Percentiles rank a stretch among this genome's conserved stretches.
phyloP scores from a whole-genome alignment of 1,140 invertebrate species.

The Thalassaphorura encarpata region DNA sequence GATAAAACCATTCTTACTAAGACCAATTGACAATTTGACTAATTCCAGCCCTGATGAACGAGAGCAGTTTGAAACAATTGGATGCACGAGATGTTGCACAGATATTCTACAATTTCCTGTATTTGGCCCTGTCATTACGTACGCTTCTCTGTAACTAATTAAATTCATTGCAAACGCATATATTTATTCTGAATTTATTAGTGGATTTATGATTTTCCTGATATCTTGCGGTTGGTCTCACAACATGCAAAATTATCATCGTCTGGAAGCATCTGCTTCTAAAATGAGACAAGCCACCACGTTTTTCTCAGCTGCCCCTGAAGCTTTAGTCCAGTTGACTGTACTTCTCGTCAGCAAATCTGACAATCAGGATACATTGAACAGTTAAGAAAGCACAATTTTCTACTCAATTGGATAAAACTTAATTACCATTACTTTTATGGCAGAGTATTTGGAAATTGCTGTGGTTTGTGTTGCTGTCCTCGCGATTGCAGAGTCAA shows the following conservation, averaged over 20 bases:
- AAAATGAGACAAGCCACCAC: slow-evolving; percentile 25
- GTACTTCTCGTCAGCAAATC: slow-evolving; percentile 16
- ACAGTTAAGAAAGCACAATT: too few species aligned
- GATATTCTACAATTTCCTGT: slow-evolving; percentile 29
- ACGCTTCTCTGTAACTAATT: neutral
- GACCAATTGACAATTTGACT: neutral
- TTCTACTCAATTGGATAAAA: neutral
- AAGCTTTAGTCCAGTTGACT: slow-evolving; percentile 27
- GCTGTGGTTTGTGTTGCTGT: slow-evolving; percentile 17
- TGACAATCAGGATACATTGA: neutral
- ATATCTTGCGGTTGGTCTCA: slow-evolving; percentile 21
- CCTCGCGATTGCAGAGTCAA: slow-evolving; percentile 20
- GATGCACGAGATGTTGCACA: slow-evolving; percentile 14
- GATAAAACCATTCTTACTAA: too few species aligned
- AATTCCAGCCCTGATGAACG: slow-evolving; percentile 20
- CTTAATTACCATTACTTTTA: neutral
- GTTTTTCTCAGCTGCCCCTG: slow-evolving; percentile 27
- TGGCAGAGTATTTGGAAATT: slow-evolving; percentile 28
- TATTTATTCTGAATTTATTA: slow-evolving; percentile 1
- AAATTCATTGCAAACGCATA: neutral
- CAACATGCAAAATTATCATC: slow-evolving; percentile 16
- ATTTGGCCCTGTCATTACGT: slow-evolving; percentile 29
- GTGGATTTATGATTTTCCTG: slow-evolving; percentile 5
- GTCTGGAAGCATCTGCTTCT: slow-evolving; percentile 29
- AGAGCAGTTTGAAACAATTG: slow-evolving; percentile 22